phyloP scores from a whole-genome alignment of 2,113 vertebrate genomes.

The Gnathonemus longibarbis region DNA sequence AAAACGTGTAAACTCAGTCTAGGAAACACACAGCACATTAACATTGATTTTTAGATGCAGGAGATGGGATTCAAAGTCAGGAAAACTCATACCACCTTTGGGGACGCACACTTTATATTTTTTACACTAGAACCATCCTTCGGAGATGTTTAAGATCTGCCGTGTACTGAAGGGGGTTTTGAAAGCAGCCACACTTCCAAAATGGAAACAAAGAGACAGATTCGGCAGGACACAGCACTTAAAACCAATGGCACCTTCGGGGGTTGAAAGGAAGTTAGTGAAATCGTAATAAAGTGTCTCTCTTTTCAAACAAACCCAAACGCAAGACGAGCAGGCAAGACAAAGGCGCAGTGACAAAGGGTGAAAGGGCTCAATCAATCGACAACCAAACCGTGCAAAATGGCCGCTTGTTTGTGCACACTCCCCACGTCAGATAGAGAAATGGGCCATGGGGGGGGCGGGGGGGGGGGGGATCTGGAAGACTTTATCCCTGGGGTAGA shows the following conservation, averaged over 20 bases:
- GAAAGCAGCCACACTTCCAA: background rate
- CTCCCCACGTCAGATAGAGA: background rate
- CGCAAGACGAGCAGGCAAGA: background rate
- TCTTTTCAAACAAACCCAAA: background rate
- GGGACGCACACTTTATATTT: background rate
- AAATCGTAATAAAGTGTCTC: background rate
- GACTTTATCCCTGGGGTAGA: slow-evolving; percentile 6
- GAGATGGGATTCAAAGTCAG: background rate
- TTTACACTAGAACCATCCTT: background rate
- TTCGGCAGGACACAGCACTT: background rate
- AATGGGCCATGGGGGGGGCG: background rate
- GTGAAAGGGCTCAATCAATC: background rate
- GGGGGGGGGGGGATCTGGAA: background rate
- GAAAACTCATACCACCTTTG: background rate
- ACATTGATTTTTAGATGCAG: background rate
- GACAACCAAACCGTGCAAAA: background rate
- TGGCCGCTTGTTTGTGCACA: background rate
- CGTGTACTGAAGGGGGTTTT: background rate
- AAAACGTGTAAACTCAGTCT: background rate
- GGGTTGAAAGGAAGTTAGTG: background rate
- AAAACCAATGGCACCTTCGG: background rate
- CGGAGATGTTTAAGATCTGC: background rate
- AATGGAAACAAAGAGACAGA: background rate
- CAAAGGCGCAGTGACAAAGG: background rate
- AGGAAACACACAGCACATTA: background rate